These are phyloP conservation scores for Sebastes paucispinis DNA, from an alignment of 2,797 vertebrate species.

Conservation along the genomic window DNA sequence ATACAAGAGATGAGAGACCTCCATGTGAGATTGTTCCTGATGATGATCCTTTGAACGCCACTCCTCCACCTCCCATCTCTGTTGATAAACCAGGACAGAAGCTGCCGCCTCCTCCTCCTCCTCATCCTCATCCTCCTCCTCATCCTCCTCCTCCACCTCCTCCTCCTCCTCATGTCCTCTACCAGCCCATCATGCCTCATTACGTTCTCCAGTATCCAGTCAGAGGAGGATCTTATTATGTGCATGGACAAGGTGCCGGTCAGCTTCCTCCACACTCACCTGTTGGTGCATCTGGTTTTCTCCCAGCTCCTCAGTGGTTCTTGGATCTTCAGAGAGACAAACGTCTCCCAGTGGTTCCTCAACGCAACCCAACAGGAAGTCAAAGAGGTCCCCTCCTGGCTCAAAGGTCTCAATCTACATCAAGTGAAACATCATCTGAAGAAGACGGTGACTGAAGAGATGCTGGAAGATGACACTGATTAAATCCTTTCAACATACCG, in stretches of 20 bases:
- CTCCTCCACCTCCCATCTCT: background rate
- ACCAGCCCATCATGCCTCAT: background rate
- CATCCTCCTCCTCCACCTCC: too few species aligned
- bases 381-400: background rate
- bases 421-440: background rate
- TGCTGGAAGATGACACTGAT: background rate
- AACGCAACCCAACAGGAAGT: background rate
- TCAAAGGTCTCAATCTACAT: background rate
- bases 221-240: background rate
- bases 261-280: background rate
- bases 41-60: background rate
- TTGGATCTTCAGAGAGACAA: background rate
- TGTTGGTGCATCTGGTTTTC: background rate
- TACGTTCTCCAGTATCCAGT: background rate
- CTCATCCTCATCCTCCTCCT: too few species aligned
- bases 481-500: background rate
- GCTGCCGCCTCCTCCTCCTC: background rate
- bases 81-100: background rate
- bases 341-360: background rate
- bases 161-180: background rate
- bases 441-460: background rate
- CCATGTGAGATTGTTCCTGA: constrained; percentile 2
- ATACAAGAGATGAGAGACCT: background rate
- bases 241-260: background rate
- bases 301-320: background rate